Evolutionary conservation across 2,797 vertebrate species (phyloP).

Genomic region (Pseudochromis fuscus): DNA sequence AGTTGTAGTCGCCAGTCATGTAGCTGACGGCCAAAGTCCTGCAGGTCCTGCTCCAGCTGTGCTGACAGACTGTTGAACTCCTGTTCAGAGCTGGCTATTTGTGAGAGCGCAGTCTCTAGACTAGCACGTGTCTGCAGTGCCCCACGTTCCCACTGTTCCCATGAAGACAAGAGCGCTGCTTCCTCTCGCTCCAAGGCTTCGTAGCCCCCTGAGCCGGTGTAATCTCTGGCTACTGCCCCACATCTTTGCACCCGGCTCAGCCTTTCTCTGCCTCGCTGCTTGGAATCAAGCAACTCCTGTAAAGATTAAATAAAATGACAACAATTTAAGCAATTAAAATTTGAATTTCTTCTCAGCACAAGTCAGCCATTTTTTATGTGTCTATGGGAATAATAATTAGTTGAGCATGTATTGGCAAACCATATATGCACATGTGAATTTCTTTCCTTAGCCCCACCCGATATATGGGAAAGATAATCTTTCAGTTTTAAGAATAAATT

Average conservation of each 20-base stretch:
- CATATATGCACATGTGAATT: no score
- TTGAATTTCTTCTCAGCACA: neutral
- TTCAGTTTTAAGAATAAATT: no score
- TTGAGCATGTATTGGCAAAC: no score
- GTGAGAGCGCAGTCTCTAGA: slow-evolving; percentile 88
- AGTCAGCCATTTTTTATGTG: neutral
- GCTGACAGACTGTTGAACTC: slow-evolving; percentile 88
- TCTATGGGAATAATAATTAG: neutral
- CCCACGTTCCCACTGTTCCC: slow-evolving; percentile 94
- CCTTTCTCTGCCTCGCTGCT: slow-evolving; percentile 89
- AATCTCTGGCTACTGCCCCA: slow-evolving; percentile 86
- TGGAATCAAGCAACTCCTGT: slow-evolving; percentile 95
- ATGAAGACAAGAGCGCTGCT: slow-evolving; percentile 88
- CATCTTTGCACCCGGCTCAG: slow-evolving; percentile 89
- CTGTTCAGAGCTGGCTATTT: slow-evolving; percentile 92
- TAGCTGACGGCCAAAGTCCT: slow-evolving; percentile 83
- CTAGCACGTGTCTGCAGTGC: slow-evolving; percentile 84
- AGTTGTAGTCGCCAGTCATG: slow-evolving; percentile 84
- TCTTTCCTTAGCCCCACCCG: no score
- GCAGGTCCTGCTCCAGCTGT: slow-evolving; percentile 88
- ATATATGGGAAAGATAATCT: no score
- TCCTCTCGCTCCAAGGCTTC: slow-evolving; percentile 92
- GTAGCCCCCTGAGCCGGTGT: slow-evolving; percentile 89
- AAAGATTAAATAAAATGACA: slow-evolving; percentile 20
- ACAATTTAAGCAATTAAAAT: neutral